Conservation (phyloP, 2,797 vertebrate genomes). For the Malurus leucopterus region DNA sequence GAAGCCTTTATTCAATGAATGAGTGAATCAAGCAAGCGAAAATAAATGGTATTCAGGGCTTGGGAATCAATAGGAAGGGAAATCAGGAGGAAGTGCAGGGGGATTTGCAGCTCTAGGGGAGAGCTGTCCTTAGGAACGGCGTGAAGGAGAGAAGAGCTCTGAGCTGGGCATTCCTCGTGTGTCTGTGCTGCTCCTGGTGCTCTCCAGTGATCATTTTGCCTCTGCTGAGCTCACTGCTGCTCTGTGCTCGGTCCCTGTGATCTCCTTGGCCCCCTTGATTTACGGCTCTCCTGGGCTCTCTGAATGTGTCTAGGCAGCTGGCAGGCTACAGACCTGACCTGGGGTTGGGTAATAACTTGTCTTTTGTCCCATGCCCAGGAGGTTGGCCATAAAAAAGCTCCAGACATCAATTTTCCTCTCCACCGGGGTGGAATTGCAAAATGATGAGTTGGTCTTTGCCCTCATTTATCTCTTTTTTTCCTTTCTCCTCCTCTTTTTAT, state of each 20-base stretch:
- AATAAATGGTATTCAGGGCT: constrained; percentile 52
- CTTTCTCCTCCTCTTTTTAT: constrained; percentile 24
- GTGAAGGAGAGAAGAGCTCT: background rate
- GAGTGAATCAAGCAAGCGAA: constrained; percentile 62
- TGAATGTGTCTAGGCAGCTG: constrained; percentile 34
- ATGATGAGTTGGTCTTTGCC: constrained; percentile 59
- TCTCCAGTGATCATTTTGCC: background rate
- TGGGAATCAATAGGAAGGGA: constrained; percentile 40
- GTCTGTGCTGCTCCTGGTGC: fast-evolving
- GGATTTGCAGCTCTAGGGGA: background rate
- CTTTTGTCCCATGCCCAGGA: constrained; percentile 54
- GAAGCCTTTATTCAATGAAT: constrained; percentile 69
- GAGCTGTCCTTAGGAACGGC: background rate
- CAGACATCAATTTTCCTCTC: constrained; percentile 53
- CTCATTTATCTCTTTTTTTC: constrained; percentile 42
- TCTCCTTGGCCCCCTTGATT: constrained; percentile 49
- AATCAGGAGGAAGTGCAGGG: constrained; percentile 20
- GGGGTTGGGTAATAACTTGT: constrained; percentile 58
- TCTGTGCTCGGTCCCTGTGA: background rate
- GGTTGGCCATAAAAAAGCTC: constrained; percentile 50
- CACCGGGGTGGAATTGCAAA: constrained; percentile 24
- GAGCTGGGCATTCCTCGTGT: background rate
- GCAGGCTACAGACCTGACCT: constrained; percentile 46
- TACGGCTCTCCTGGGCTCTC: constrained; percentile 19
- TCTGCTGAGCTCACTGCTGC: background rate